A percentile compares a stretch with the other conserved stretches of the same genome.
These are phyloP conservation scores for Linepithema humile DNA, from an alignment of 1,140 invertebrate species.

Conservation along the genomic window DNA sequence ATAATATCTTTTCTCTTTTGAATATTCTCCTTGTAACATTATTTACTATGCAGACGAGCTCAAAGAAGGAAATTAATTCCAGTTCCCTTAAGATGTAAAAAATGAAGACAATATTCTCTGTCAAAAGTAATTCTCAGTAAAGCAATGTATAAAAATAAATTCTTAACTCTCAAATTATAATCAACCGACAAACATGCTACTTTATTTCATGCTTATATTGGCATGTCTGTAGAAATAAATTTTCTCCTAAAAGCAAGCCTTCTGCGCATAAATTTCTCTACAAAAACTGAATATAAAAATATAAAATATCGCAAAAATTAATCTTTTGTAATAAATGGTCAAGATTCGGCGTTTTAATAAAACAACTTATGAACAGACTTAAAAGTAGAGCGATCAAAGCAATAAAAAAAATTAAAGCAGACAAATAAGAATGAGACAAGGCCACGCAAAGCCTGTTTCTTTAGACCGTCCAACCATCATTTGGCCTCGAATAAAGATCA, in stretches of 20 bases:
- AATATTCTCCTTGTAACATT: not conserved
- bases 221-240: not conserved
- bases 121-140: not conserved
- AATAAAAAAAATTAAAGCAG: not conserved
- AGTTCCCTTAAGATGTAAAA: not conserved
- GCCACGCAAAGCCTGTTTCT: not conserved
- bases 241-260: not conserved
- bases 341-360: not conserved
- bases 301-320: too few relatives aligned
- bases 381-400: too few relatives aligned
- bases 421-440: not conserved
- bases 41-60: not conserved
- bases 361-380: too few relatives aligned
- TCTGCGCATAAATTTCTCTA: not conserved
- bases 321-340: not conserved
- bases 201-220: not conserved
- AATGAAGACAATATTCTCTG: not conserved
- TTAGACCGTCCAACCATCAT: too few relatives aligned
- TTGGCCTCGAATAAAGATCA: not conserved
- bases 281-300: too few relatives aligned
- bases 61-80: constrained; percentile 20
- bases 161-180: constrained; percentile 17
- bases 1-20: not conserved
- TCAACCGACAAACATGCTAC: not conserved
- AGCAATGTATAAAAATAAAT: not conserved